Percentiles rank a stretch among this genome's conserved stretches.
phyloP scores from a whole-genome alignment of 2,888 invertebrate genomes.

The Quadriops clusia region DNA sequence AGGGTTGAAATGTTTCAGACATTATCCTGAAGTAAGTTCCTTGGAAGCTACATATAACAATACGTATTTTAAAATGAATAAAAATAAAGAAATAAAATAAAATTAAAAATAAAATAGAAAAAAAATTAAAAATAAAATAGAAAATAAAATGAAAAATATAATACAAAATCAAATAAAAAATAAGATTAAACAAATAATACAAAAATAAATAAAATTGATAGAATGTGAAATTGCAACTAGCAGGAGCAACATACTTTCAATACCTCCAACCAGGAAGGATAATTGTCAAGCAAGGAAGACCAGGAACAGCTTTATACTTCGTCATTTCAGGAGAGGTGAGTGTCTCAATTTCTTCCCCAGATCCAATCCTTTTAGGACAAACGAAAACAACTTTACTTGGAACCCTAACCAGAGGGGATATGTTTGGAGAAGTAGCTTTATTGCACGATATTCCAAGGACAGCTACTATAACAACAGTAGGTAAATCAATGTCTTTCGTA shows the following conservation, averaged over 20 bases:
- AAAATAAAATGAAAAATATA: too few relatives aligned
- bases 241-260: constrained; percentile 48
- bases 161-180: too few relatives aligned
- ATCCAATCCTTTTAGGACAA: constrained; percentile 39
- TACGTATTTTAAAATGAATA: too few relatives aligned
- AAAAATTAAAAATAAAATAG: too few relatives aligned
- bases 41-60: too few relatives aligned
- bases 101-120: too few relatives aligned
- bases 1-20: constrained; percentile 48
- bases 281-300: constrained; percentile 50
- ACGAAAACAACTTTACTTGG: constrained; percentile 40
- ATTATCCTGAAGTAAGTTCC: constrained; percentile 48
- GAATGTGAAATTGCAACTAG: constrained; percentile 48
- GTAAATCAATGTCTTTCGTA: too few relatives aligned
- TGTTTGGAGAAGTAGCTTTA: constrained; percentile 56
- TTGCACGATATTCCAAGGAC: constrained; percentile 48
- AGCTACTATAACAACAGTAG: constrained; percentile 46
- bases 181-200: too few relatives aligned
- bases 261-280: constrained; percentile 46
- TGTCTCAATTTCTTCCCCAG: constrained; percentile 41
- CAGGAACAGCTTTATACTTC: constrained; percentile 50
- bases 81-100: too few relatives aligned
- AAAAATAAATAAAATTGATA: too few relatives aligned
- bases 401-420: constrained; percentile 44
- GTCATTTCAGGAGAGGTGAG: constrained; percentile 48